These are phyloP conservation scores for Poecilia picta DNA, from an alignment of 2,797 vertebrate species.

Conservation along the genomic window DNA sequence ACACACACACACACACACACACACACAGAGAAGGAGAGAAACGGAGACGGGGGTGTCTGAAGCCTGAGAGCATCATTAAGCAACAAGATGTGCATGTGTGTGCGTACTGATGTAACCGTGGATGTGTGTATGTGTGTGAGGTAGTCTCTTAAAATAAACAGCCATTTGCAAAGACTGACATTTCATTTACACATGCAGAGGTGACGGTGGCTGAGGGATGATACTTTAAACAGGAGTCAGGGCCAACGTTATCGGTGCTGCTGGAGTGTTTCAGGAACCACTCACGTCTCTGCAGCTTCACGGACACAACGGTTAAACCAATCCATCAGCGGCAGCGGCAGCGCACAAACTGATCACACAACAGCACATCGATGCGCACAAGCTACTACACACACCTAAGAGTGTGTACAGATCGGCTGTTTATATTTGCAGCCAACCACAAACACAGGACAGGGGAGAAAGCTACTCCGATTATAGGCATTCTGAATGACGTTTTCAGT, in stretches of 20 bases:
- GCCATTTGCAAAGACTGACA: slow-evolving; percentile 11
- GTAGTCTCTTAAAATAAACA: slow-evolving; percentile 30
- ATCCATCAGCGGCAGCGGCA: slow-evolving; percentile 7
- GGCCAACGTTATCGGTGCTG: not conserved
- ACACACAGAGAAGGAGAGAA: slow-evolving; percentile 7
- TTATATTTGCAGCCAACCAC: slow-evolving; percentile 4
- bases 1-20: slow-evolving; percentile 1
- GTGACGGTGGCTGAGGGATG: slow-evolving; percentile 34
- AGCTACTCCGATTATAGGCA: not conserved
- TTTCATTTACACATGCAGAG: slow-evolving; percentile 35
- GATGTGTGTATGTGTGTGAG: slow-evolving; percentile 2
- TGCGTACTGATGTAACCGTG: not conserved
- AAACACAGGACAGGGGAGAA: not conserved
- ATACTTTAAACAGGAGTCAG: slow-evolving; percentile 24
- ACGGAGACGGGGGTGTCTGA: slow-evolving; percentile 50
- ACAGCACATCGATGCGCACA: not conserved
- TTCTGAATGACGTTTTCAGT: not conserved
- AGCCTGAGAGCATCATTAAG: slow-evolving; percentile 50
- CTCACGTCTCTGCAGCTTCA: slow-evolving; percentile 10
- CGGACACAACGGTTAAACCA: slow-evolving; percentile 12
- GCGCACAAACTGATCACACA: slow-evolving; percentile 15
- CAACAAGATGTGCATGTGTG: slow-evolving; percentile 19
- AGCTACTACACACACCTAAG: not conserved
- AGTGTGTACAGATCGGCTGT: not conserved
- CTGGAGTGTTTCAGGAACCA: slow-evolving; percentile 5